Percentiles rank a stretch among this genome's conserved stretches.
These are phyloP conservation scores for Meloidogyne hapla DNA, from an alignment of 1,140 invertebrate genomes.

Conservation along the genomic window DNA sequence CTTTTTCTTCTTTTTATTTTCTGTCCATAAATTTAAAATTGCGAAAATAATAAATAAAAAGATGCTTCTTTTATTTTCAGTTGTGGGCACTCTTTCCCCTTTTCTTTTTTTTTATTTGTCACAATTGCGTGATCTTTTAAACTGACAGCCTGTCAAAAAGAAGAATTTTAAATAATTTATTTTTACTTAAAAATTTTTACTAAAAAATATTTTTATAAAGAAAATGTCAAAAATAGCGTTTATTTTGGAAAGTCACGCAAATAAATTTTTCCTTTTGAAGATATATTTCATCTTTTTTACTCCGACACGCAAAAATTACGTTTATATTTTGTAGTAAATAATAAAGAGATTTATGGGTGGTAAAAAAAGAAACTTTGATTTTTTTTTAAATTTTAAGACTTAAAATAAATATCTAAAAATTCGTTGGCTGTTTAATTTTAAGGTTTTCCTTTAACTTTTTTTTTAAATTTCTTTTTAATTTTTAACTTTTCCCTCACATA, in stretches of 20 bases:
- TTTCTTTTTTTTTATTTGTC: neutral
- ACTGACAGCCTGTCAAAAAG: neutral
- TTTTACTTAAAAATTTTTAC: neutral
- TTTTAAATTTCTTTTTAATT: no score
- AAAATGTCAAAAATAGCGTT: neutral
- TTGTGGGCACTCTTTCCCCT: no score
- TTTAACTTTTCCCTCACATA: no score
- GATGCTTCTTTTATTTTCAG: no score
- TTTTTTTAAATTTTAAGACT: no score
- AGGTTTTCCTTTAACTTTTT: no score
- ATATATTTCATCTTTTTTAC: no score
- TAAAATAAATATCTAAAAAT: no score
- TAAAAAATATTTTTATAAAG: no score
- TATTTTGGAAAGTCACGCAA: neutral
- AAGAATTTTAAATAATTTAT: neutral
- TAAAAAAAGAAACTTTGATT: no score
- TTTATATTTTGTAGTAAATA: neutral
- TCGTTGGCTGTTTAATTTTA: no score
- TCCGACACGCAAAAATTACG: neutral
- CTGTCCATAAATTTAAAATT: neutral
- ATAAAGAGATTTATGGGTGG: neutral
- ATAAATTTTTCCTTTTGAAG: neutral
- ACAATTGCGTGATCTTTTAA: no score
- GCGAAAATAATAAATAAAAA: neutral
- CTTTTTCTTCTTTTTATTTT: neutral